phyloP scores from a whole-genome alignment of 2,113 vertebrate species.

The Lanius ludovicianus region DNA sequence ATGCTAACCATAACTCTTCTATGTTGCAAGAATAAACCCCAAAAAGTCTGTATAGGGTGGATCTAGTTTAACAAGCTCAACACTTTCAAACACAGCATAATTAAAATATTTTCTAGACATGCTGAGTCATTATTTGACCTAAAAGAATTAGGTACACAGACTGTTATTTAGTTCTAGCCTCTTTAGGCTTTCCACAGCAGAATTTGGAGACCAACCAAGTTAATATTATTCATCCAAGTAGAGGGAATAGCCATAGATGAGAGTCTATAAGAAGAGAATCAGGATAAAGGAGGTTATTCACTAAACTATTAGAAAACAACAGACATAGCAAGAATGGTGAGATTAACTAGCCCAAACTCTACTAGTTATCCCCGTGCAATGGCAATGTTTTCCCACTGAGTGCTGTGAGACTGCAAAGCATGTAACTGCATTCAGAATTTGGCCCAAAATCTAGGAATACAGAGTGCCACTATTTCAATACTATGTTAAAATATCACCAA shows the following conservation, averaged over 20 bases:
- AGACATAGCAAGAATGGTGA: background rate
- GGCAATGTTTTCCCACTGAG: conserved; percentile 25
- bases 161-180: background rate
- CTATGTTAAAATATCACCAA: background rate
- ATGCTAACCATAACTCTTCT: background rate
- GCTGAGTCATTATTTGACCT: background rate
- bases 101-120: background rate
- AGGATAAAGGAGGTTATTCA: conserved; percentile 46
- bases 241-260: conserved; percentile 13
- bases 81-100: background rate
- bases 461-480: conserved; percentile 51
- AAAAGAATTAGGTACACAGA: background rate
- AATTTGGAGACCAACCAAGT: conserved; percentile 42
- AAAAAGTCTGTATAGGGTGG: background rate
- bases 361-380: conserved; percentile 63
- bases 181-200: conserved; percentile 10
- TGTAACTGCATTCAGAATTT: background rate
- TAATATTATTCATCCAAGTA: conserved; percentile 49
- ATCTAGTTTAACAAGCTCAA: background rate
- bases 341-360: conserved; percentile 17
- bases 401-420: background rate
- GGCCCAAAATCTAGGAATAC: background rate
- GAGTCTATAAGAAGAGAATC: conserved; percentile 38
- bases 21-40: background rate
- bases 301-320: background rate